These are phyloP conservation scores for Ornithorhynchus anatinus DNA, from an alignment of 2,113 vertebrate genomes.

Conservation along the genomic window DNA sequence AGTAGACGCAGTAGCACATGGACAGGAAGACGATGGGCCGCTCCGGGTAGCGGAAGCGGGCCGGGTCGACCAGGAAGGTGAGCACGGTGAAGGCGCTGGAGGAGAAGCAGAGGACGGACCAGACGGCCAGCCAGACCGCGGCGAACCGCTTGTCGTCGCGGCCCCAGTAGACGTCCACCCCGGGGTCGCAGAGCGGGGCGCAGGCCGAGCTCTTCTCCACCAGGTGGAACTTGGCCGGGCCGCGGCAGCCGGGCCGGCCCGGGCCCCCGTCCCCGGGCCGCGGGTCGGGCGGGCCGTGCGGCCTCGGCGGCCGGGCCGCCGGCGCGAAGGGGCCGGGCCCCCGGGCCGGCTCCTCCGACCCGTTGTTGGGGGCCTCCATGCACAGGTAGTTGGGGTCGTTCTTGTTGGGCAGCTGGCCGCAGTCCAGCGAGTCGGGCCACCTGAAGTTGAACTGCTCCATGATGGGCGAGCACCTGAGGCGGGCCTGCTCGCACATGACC, in stretches of 20 bases:
- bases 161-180: constrained; percentile 97
- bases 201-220: constrained; percentile 94
- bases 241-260: constrained; percentile 77
- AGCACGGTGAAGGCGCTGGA: constrained; percentile 97
- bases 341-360: constrained; percentile 84
- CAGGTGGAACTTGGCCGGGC: constrained; percentile 93
- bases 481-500: constrained; percentile 96
- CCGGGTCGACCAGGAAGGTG: constrained; percentile 93
- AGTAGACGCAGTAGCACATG: constrained; percentile 98
- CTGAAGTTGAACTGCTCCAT: constrained; percentile 93
- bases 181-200: constrained; percentile 88
- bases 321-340: constrained; percentile 88
- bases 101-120: constrained; percentile 93
- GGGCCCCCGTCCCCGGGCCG: constrained; percentile 75
- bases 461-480: constrained; percentile 90
- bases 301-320: constrained; percentile 83
- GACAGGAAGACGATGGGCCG: constrained; percentile 97
- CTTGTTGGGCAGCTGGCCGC: constrained; percentile 90
- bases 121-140: constrained; percentile 91
- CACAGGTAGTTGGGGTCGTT: constrained; percentile 96
- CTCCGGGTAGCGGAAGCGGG: constrained; percentile 95
- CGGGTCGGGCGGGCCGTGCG: constrained; percentile 74
- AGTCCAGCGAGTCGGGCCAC: constrained; percentile 95
- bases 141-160: constrained; percentile 91
- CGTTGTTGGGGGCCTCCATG: constrained; percentile 96